Conservation (phyloP, 1,140 invertebrate species). For the Manduca sexta region DNA sequence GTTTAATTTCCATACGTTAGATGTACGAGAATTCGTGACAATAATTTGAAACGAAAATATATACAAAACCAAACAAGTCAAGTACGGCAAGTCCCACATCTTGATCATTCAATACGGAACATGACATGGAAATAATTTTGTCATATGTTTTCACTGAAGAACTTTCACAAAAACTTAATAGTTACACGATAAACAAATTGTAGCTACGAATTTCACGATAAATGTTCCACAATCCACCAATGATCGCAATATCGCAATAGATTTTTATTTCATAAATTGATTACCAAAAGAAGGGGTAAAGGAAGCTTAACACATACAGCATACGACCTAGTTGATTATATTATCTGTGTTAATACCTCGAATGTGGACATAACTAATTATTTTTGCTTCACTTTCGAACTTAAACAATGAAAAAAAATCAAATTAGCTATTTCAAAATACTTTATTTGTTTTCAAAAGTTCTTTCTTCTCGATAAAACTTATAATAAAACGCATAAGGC, state of each 20-base stretch:
- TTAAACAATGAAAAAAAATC: no score
- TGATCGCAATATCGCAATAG: slow-evolving; percentile 36
- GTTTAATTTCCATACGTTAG: slow-evolving; percentile 83
- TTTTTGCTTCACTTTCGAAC: no score
- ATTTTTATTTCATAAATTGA: background rate
- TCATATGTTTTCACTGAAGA: slow-evolving; percentile 9
- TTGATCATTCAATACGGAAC: slow-evolving; percentile 38
- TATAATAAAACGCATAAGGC: no score
- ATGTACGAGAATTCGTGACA: slow-evolving; percentile 81
- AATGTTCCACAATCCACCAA: slow-evolving; percentile 2
- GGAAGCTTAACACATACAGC: no score
- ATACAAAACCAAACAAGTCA: slow-evolving; percentile 71
- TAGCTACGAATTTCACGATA: slow-evolving; percentile 33
- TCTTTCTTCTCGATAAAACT: no score
- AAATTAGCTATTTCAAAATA: no score
- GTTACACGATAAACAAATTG: slow-evolving; percentile 26
- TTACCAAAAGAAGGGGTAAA: no score
- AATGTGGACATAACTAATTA: no score
- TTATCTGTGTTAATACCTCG: no score
- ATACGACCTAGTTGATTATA: no score
- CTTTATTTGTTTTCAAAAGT: no score
- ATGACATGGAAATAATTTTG: slow-evolving; percentile 49
- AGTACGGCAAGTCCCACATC: slow-evolving; percentile 70
- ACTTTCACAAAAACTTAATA: slow-evolving; percentile 24
- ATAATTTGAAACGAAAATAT: slow-evolving; percentile 79